These are phyloP conservation scores for Meganola albula DNA, from an alignment of 2,888 invertebrate genomes.

Conservation along the genomic window DNA sequence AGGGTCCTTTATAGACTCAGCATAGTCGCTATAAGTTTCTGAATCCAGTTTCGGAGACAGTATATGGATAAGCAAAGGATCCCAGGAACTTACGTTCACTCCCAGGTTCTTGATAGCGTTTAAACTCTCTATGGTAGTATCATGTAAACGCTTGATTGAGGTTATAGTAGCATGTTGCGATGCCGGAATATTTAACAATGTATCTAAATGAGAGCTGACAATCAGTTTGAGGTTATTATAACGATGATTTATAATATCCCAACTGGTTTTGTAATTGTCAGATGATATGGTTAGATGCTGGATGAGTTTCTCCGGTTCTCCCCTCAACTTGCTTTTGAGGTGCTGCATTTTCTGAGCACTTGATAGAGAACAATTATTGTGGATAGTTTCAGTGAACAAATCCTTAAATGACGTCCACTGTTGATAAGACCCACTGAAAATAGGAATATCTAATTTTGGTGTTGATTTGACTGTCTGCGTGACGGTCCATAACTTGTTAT, in stretches of 20 bases:
- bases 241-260: background rate
- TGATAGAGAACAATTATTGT: background rate
- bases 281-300: background rate
- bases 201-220: no score
- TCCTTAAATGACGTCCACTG: conserved; percentile 1
- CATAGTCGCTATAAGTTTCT: background rate
- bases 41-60: no score
- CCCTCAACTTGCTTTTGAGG: background rate
- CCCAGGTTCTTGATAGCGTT: no score
- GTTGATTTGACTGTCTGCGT: no score
- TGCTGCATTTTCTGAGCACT: conserved; percentile 2
- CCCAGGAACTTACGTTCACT: no score
- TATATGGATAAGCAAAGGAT: no score
- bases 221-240: no score
- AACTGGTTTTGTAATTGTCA: background rate
- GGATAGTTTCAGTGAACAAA: background rate
- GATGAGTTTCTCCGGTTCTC: background rate
- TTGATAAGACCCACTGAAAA: no score
- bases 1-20: background rate
- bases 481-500: no score
- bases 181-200: background rate
- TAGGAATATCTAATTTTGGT: no score
- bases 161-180: background rate
- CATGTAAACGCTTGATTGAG: no score
- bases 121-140: no score